phyloP scores from a whole-genome alignment of 2,888 invertebrate species.

The Lumbricus terrestris region DNA sequence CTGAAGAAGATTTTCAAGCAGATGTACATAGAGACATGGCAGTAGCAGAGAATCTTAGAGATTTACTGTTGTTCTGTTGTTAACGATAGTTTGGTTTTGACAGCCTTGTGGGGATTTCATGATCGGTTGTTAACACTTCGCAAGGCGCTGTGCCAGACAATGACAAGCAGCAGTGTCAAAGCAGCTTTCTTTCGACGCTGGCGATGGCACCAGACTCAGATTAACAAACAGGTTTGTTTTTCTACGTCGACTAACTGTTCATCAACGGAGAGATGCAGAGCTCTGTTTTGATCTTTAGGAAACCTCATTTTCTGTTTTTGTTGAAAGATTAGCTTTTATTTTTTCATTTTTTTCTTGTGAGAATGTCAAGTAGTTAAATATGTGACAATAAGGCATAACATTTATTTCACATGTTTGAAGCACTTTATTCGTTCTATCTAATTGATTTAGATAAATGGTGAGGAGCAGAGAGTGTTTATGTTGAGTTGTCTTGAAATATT shows the following conservation, averaged over 20 bases:
- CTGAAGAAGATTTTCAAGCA: not conserved
- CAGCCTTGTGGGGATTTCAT: conserved; percentile 84
- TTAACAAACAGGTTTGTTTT: conserved; percentile 62
- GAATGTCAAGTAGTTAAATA: too few relatives aligned
- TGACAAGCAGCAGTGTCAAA: conserved; percentile 68
- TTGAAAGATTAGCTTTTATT: too few relatives aligned
- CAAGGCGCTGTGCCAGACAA: conserved; percentile 72
- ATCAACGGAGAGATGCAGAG: not conserved
- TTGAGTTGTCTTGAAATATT: too few relatives aligned
- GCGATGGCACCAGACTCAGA: conserved; percentile 68
- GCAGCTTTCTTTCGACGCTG: conserved; percentile 69
- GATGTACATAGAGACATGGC: not conserved
- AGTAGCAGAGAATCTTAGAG: not conserved
- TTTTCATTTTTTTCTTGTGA: too few relatives aligned
- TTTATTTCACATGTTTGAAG: too few relatives aligned
- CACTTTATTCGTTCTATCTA: too few relatives aligned
- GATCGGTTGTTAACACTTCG: conserved; percentile 77
- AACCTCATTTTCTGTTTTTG: not conserved
- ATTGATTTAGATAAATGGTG: too few relatives aligned
- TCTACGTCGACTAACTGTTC: not conserved
- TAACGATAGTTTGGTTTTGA: not conserved
- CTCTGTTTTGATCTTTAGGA: not conserved
- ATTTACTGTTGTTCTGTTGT: not conserved
- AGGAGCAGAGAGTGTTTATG: too few relatives aligned
- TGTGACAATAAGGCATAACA: too few relatives aligned